A percentile compares a stretch with the other conserved stretches of the same genome.
phyloP scores from a whole-genome alignment of 1,140 invertebrate genomes.

The Dreissena rostriformis region DNA sequence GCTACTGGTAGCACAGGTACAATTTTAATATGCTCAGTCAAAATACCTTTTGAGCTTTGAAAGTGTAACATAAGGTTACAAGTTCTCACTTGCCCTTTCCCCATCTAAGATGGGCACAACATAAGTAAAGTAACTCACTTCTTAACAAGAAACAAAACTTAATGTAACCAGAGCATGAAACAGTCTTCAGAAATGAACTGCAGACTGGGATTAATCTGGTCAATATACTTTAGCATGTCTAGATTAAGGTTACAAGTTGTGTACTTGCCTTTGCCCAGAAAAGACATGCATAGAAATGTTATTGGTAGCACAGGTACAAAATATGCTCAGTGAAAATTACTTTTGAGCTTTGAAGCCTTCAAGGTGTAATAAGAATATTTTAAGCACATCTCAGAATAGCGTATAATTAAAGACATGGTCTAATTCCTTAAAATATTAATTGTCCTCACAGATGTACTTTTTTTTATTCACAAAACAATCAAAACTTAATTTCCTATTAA shows the following conservation, averaged over 20 bases:
- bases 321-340: too few relatives aligned
- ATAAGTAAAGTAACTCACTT: too few relatives aligned
- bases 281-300: neutral
- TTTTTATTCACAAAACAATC: too few relatives aligned
- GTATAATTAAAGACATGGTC: conserved; percentile 14
- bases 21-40: too few relatives aligned
- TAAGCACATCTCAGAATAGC: conserved; percentile 41
- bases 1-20: too few relatives aligned
- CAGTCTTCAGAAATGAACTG: neutral
- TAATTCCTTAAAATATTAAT: neutral
- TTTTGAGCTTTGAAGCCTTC: too few relatives aligned
- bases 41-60: too few relatives aligned
- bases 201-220: conserved; percentile 29
- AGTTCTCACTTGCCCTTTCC: too few relatives aligned
- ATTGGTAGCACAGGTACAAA: too few relatives aligned
- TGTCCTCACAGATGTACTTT: conserved; percentile 34
- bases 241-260: conserved; percentile 2
- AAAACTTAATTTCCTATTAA: too few relatives aligned
- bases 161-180: conserved; percentile 31
- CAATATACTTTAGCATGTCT: neutral
- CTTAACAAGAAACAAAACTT: neutral
- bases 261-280: conserved; percentile 11
- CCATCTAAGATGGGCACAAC: too few relatives aligned
- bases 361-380: neutral
- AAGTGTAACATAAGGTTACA: too few relatives aligned